phyloP scores from a whole-genome alignment of 1,140 invertebrate genomes.

The Lethrus apterus region DNA sequence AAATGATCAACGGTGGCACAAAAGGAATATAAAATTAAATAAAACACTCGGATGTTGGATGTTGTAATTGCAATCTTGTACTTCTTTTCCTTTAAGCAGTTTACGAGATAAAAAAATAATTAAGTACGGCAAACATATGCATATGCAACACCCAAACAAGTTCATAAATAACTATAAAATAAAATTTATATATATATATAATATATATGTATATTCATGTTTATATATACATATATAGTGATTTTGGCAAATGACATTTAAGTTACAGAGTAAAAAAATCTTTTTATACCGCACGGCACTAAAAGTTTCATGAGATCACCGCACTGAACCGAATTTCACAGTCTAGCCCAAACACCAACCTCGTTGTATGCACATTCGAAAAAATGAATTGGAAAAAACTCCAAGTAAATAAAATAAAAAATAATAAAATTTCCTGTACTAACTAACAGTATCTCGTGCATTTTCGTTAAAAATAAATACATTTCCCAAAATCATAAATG shows the following conservation, averaged over 20 bases:
- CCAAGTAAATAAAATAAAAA: no score
- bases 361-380: no score
- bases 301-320: slow-evolving; percentile 31
- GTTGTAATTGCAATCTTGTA: slow-evolving; percentile 12
- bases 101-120: slow-evolving; percentile 14
- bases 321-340: slow-evolving; percentile 22
- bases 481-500: no score
- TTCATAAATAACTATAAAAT: slow-evolving; percentile 29
- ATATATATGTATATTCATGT: slow-evolving; percentile 10
- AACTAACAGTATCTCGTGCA: no score
- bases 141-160: slow-evolving; percentile 18
- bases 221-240: slow-evolving; percentile 28
- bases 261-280: slow-evolving; percentile 41
- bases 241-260: slow-evolving; percentile 44
- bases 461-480: no score
- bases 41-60: slow-evolving; percentile 12
- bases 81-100: not conserved
- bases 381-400: slow-evolving; percentile 7
- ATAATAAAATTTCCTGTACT: no score
- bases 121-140: slow-evolving; percentile 1
- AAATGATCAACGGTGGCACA: slow-evolving; percentile 27
- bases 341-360: no score
- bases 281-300: slow-evolving; percentile 23
- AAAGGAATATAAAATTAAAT: slow-evolving; percentile 32
- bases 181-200: slow-evolving; percentile 11